Evolutionary conservation across 2,888 invertebrate species (phyloP).

Genomic region (Tanaodytes sp.): DNA sequence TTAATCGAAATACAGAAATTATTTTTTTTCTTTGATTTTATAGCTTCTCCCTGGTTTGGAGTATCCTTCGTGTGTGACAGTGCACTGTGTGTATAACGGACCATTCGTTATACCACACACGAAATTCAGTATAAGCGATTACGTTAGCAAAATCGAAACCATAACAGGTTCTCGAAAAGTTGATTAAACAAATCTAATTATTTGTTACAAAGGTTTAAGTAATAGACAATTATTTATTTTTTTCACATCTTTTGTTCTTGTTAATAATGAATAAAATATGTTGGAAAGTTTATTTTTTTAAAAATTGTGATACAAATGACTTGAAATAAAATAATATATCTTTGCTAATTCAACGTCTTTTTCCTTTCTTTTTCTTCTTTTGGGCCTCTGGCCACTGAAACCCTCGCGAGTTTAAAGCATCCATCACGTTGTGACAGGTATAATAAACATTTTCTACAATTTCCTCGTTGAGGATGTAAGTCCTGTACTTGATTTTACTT

Average conservation of each 20-base stretch:
- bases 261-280: too few relatives aligned
- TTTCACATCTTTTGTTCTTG: not conserved
- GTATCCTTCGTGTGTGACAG: constrained; percentile 80
- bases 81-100: constrained; percentile 87
- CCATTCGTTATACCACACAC: constrained; percentile 71
- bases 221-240: not conserved
- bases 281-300: too few relatives aligned
- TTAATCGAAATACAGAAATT: too few relatives aligned
- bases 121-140: constrained; percentile 70
- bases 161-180: too few relatives aligned
- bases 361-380: constrained; percentile 90
- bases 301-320: too few relatives aligned
- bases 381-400: constrained; percentile 91
- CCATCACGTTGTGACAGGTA: constrained; percentile 93
- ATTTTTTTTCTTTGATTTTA: constrained; percentile 68
- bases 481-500: constrained; percentile 80
- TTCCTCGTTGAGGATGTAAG: constrained; percentile 89
- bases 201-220: too few relatives aligned
- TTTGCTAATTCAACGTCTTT: constrained; percentile 73
- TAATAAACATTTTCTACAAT: constrained; percentile 96
- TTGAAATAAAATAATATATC: too few relatives aligned
- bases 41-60: constrained; percentile 83
- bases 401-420: constrained; percentile 87
- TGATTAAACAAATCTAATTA: too few relatives aligned
- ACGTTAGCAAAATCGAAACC: constrained; percentile 48